Base-by-base conservation (phyloP, 2,888 invertebrate genomes). In the Pilophorus perplexus region DNA sequence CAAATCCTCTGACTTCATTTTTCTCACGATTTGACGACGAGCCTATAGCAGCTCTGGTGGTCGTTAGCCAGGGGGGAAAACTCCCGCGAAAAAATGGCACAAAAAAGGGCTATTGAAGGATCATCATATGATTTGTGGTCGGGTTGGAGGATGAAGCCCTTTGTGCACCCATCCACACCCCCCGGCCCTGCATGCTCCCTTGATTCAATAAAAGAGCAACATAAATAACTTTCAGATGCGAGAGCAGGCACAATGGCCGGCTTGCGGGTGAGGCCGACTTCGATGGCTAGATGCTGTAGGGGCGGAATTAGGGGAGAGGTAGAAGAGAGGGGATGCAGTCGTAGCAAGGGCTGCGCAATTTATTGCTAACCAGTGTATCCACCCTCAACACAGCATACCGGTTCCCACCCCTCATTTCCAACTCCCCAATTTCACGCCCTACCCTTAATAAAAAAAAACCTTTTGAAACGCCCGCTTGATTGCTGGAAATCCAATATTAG, bases 171-270 rank as follows among this genome's bases (percentile, higher is more conserved):
- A n/a, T n/a, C n/a, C n/a, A n/a, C n/a, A n/a, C n/a, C 54, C 23
- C 20, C 27, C 22, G 37, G 12, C 54, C 28, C 40, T 33, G 16
- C 40, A 23, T 38, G n/a, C 22, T 38, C 62, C 48, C 20, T 23
- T 64, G 66, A 66, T 66, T 66, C 57, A 66, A 66, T 66, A 66
- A 66, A 66, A 66, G 66, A 50, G 66, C 55, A 46, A 66, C 66
- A 66, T 66, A 66, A 66, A 66, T 66, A 66, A 66, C 57, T 64
- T 52, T 64, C 64, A 40, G 52, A 52, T 64, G 64, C 52, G 64
- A 52, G 48, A 52, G 52, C 52, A 64, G 42, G 64, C 64, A 64
- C 64, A 64, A 64, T 64, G 64, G 64, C 62, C 25, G 33, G 46
- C 46, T 55, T 33, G 33, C 37, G n/a, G 55, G 55, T 54, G 20